A percentile compares a stretch with the other conserved stretches of the same genome.
These are phyloP conservation scores for Scarus forsteni DNA, from an alignment of 2,797 vertebrate genomes.

Conservation along the genomic window DNA sequence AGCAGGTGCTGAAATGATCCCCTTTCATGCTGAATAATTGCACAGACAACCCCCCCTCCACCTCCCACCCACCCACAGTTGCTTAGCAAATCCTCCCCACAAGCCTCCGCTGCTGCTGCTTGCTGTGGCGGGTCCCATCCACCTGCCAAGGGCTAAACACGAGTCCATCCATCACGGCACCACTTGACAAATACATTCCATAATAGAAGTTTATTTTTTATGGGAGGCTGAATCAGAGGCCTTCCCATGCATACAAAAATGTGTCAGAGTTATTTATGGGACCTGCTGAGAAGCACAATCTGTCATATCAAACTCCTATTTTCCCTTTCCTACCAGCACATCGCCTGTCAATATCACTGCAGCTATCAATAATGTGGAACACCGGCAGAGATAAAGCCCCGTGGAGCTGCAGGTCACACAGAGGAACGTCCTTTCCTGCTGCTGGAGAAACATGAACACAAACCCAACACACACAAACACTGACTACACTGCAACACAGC, in stretches of 20 bases:
- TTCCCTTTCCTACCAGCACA: slow-evolving; percentile 90
- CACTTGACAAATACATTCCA: slow-evolving; percentile 99
- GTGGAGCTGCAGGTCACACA: slow-evolving; percentile 89
- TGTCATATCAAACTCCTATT: slow-evolving; percentile 99
- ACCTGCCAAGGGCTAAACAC: slow-evolving; percentile 98
- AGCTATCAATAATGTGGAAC: slow-evolving; percentile 99
- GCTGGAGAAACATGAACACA: slow-evolving; percentile 65
- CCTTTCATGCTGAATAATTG: slow-evolving; percentile 98
- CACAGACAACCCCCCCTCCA: slow-evolving; percentile 83
- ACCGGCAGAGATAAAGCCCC: slow-evolving; percentile 89
- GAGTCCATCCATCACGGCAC: slow-evolving; percentile 99
- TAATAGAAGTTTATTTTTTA: slow-evolving; percentile 99
- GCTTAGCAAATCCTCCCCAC: slow-evolving; percentile 93
- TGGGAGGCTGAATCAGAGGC: slow-evolving; percentile 99
- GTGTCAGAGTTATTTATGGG: slow-evolving; percentile 99
- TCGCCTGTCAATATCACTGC: slow-evolving; percentile 98
- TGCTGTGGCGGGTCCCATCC: slow-evolving; percentile 86
- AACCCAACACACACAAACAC: slow-evolving; percentile 12
- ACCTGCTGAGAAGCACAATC: slow-evolving; percentile 99
- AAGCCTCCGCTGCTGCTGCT: slow-evolving; percentile 89
- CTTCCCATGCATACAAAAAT: slow-evolving; percentile 99
- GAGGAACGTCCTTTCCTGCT: slow-evolving; percentile 83
- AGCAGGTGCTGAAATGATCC: slow-evolving; percentile 91
- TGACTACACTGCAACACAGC: slow-evolving; percentile 30
- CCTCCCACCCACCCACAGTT: slow-evolving; percentile 70